A percentile compares a stretch with the other conserved stretches of the same genome.
Evolutionary conservation across 2,888 invertebrate species (phyloP).

Genomic region (Abrostola tripartita): DNA sequence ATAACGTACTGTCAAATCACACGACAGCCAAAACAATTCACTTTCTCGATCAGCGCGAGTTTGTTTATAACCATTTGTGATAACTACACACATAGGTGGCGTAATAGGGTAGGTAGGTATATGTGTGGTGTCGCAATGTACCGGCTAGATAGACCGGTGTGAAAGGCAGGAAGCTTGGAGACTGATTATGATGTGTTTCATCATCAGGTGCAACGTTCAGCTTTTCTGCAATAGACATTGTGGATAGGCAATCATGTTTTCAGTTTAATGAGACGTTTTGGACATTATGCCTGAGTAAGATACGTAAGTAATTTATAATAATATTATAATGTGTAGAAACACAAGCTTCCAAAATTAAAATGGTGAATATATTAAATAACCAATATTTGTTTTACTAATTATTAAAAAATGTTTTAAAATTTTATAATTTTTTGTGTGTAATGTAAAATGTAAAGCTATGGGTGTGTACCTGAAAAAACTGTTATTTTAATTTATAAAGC

Average conservation of each 20-base stretch:
- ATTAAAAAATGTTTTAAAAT: too few relatives aligned
- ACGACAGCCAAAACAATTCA: slow-evolving; percentile 7
- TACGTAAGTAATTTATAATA: too few relatives aligned
- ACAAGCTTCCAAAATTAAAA: too few relatives aligned
- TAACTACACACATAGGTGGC: slow-evolving; percentile 1
- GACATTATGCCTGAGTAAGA: slow-evolving; percentile 22
- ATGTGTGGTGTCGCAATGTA: slow-evolving; percentile 17
- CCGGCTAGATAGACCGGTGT: slow-evolving; percentile 27
- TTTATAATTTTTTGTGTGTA: too few relatives aligned
- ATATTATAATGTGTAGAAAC: too few relatives aligned
- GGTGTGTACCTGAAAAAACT: too few relatives aligned
- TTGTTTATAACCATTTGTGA: slow-evolving; percentile 30
- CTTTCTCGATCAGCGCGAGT: slow-evolving; percentile 35
- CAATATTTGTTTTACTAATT: too few relatives aligned
- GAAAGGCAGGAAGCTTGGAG: slow-evolving; percentile 31
- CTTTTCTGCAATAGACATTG: slow-evolving; percentile 14
- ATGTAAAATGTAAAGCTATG: too few relatives aligned
- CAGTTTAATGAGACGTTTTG: slow-evolving; percentile 1
- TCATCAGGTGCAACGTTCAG: background rate
- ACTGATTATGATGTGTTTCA: slow-evolving; percentile 37
- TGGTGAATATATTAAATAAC: too few relatives aligned
- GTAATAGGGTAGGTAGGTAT: slow-evolving; percentile 9
- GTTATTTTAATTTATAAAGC: too few relatives aligned
- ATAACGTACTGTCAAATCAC: slow-evolving; percentile 17
- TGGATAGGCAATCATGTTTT: too few relatives aligned